Conservation (phyloP, 2,113 vertebrate species). For the Bucco capensis region DNA sequence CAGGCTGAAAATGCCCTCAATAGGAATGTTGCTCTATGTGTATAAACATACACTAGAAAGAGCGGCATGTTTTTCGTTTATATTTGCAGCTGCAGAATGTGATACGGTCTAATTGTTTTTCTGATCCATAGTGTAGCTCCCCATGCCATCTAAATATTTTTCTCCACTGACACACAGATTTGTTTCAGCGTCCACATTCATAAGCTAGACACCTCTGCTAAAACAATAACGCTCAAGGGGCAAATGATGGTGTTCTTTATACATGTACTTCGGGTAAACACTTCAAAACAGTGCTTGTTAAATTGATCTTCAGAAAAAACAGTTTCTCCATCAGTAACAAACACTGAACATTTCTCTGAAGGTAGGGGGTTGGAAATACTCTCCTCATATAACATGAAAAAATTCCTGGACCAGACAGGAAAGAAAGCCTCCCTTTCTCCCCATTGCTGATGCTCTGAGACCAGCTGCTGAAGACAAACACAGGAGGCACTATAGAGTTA, state of each 20-base stretch:
- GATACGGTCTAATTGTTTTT: slow-evolving; percentile 28
- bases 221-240: not conserved
- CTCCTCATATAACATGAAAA: not conserved
- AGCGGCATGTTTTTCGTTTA: not conserved
- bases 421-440: not conserved
- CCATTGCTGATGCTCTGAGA: not conserved
- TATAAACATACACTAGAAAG: slow-evolving; percentile 29
- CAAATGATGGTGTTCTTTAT: not conserved
- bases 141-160: not conserved
- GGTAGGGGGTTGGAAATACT: not conserved
- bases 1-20: slow-evolving; percentile 39
- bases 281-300: not conserved
- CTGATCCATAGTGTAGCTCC: slow-evolving; percentile 8
- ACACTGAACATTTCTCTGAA: not conserved
- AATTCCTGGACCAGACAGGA: not conserved
- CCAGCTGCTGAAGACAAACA: not conserved
- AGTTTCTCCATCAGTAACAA: not conserved
- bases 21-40: slow-evolving; percentile 3
- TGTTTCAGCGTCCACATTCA: not conserved
- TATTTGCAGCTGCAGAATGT: slow-evolving; percentile 34
- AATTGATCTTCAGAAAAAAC: not conserved
- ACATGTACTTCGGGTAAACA: not conserved
- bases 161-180: not conserved
- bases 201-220: not conserved
- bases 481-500: not conserved